Percentiles rank a stretch among this genome's conserved stretches.
Evolutionary conservation across 2,113 vertebrate species (phyloP).

Genomic region (Smithornis capensis): DNA sequence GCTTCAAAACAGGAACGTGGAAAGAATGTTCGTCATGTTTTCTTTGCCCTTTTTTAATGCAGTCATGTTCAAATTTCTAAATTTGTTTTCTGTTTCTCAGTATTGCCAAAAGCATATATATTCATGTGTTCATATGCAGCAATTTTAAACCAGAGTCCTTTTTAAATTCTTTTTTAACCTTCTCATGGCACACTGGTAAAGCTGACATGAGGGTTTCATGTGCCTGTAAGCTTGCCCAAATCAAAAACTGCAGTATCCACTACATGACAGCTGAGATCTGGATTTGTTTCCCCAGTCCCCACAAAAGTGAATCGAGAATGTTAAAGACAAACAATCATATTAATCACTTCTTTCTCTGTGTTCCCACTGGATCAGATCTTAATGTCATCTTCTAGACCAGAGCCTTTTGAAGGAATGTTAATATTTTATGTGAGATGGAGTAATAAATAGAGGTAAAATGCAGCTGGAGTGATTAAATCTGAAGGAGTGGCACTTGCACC

Average conservation of each 20-base stretch:
- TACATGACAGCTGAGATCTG: neutral
- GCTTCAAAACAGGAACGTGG: neutral
- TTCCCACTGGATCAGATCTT: neutral
- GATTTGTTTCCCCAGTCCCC: neutral
- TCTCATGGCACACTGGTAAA: neutral
- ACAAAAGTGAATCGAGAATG: neutral
- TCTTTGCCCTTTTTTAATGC: neutral
- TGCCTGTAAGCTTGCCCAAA: neutral
- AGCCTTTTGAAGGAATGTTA: neutral
- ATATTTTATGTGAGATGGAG: neutral
- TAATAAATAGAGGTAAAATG: neutral
- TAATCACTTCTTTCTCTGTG: neutral
- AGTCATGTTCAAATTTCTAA: neutral
- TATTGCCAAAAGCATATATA: neutral
- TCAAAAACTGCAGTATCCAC: neutral
- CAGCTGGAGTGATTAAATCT: neutral
- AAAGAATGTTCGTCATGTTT: neutral
- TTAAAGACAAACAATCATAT: neutral
- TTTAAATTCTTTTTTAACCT: neutral
- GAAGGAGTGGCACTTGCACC: neutral
- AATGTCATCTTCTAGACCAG: neutral
- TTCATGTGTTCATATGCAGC: neutral
- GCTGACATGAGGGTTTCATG: accelerated
- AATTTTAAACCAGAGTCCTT: neutral
- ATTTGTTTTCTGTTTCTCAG: neutral